phyloP scores from a whole-genome alignment of 2,888 invertebrate genomes.

The Labia minor region DNA sequence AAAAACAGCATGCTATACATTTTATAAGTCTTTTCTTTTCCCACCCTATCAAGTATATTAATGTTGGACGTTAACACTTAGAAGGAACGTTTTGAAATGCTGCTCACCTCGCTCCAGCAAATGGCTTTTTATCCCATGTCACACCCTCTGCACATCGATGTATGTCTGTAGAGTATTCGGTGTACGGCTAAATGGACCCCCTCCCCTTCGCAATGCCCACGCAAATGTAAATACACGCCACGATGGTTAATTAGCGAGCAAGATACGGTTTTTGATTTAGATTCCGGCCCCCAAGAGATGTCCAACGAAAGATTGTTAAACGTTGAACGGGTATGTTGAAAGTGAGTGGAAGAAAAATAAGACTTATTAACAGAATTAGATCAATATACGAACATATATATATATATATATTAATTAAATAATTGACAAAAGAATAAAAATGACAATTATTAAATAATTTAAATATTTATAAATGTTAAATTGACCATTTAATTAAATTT shows the following conservation, averaged over 20 bases:
- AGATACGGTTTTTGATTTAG: neutral
- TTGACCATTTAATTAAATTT: too few species aligned
- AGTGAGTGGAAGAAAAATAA: neutral
- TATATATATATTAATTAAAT: too few species aligned
- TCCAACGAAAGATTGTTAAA: neutral
- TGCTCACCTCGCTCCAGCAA: neutral
- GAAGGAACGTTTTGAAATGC: neutral
- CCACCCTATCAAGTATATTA: neutral
- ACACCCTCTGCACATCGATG: neutral
- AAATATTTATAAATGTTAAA: too few species aligned
- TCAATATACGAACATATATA: too few species aligned
- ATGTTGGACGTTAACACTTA: neutral
- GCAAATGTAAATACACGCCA: neutral
- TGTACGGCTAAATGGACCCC: slow-evolving; percentile 13
- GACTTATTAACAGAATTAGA: too few species aligned
- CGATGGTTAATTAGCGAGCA: slow-evolving; percentile 8
- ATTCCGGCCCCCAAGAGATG: neutral
- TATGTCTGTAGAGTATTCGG: slow-evolving; percentile 7
- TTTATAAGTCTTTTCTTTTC: neutral
- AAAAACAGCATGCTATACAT: neutral
- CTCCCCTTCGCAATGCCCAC: neutral
- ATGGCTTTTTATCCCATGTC: neutral
- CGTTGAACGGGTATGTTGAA: neutral
- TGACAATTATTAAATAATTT: too few species aligned
- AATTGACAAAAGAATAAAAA: too few species aligned